A percentile compares a stretch with the other conserved stretches of the same genome.
These are phyloP conservation scores for Bothrops jararaca DNA, from an alignment of 2,113 vertebrate genomes.

Conservation along the genomic window DNA sequence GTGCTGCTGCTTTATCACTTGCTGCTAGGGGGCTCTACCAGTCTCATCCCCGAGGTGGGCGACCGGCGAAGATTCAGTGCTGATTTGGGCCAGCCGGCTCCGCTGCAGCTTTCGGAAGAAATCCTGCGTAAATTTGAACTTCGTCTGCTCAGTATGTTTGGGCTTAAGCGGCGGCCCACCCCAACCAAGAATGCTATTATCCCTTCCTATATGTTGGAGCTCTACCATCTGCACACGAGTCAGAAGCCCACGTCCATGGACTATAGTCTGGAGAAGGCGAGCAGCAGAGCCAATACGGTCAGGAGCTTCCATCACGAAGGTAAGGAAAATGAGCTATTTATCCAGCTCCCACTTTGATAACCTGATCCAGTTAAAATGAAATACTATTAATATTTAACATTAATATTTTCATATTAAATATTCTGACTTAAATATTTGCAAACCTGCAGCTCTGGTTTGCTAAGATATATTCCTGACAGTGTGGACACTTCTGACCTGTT, in stretches of 20 bases:
- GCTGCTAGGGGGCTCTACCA: constrained; percentile 88
- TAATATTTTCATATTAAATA: too few species aligned
- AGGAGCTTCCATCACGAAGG: constrained; percentile 98
- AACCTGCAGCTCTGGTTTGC: not conserved
- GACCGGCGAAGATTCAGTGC: constrained; percentile 74
- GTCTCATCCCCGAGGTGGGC: constrained; percentile 88
- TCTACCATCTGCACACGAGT: constrained; percentile 90
- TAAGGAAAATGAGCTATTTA: constrained; percentile 46
- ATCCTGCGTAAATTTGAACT: constrained; percentile 90
- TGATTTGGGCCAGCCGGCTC: constrained; percentile 71
- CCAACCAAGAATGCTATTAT: constrained; percentile 90
- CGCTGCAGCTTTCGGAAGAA: constrained; percentile 81
- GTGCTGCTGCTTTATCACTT: constrained; percentile 96
- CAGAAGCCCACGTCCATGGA: constrained; percentile 79
- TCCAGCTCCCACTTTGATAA: not conserved
- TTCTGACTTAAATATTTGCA: not conserved
- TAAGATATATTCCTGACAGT: not conserved
- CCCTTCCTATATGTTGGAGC: constrained; percentile 94
- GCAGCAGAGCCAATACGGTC: constrained; percentile 93
- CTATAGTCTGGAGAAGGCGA: constrained; percentile 82
- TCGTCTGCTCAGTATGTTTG: constrained; percentile 93
- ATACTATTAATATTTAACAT: too few species aligned
- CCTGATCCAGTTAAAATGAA: not conserved
- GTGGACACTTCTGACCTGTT: not conserved
- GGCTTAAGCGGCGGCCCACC: constrained; percentile 88